phyloP scores from a whole-genome alignment of 1,140 invertebrate species.

The Archegozetes longisetosus region DNA sequence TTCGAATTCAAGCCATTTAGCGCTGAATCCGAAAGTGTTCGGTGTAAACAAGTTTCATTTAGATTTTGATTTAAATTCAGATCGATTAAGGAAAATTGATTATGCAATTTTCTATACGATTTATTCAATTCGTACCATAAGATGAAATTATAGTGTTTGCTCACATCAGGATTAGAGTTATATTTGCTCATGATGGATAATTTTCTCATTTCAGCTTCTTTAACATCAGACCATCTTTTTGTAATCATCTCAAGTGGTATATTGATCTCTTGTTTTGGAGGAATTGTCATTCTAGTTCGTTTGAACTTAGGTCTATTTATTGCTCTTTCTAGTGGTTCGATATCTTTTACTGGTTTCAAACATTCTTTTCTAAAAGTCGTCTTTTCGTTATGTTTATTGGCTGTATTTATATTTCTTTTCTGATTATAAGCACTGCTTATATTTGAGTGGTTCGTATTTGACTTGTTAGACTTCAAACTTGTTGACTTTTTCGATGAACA shows the following conservation, averaged over 20 bases:
- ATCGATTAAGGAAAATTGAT: no score
- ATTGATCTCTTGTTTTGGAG: background rate
- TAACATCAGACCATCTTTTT: conserved; percentile 2
- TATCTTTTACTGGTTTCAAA: background rate
- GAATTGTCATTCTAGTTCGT: conserved; percentile 5
- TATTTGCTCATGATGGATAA: background rate
- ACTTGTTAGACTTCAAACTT: background rate
- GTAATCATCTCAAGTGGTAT: conserved; percentile 3
- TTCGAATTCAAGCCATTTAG: no score
- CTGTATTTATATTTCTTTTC: no score
- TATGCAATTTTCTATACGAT: background rate
- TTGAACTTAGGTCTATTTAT: conserved; percentile 7
- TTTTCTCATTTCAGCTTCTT: conserved; percentile 5
- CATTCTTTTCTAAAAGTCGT: background rate
- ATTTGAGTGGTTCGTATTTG: background rate
- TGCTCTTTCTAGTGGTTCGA: background rate
- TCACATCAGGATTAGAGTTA: background rate
- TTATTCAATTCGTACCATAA: background rate
- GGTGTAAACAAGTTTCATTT: background rate
- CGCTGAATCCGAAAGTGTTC: background rate
- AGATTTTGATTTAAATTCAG: background rate
- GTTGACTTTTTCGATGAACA: background rate
- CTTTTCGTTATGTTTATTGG: no score
- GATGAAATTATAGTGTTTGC: background rate
- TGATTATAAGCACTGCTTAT: no score